These are phyloP conservation scores for Emydura subglobosa DNA, from an alignment of 2,113 vertebrate genomes.

Conservation along the genomic window DNA sequence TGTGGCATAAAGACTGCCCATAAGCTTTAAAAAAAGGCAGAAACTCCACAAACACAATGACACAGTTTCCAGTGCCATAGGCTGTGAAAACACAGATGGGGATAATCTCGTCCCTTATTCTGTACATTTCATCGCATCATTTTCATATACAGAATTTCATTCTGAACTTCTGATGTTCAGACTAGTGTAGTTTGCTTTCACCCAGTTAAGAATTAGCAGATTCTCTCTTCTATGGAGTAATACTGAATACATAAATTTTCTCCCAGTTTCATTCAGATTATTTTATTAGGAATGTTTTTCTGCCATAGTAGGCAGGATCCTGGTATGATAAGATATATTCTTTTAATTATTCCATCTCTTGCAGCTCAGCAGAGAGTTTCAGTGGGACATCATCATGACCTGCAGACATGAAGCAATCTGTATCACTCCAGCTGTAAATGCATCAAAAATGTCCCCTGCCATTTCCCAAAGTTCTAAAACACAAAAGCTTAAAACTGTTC, in stretches of 20 bases:
- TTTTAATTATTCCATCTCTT: constrained; percentile 41
- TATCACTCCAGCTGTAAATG: neutral
- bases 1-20: neutral
- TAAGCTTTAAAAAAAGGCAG: neutral
- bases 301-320: constrained; percentile 13
- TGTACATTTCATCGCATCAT: neutral
- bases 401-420: constrained; percentile 35
- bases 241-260: neutral
- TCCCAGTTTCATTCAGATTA: constrained; percentile 13
- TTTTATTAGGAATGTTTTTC: constrained; percentile 34
- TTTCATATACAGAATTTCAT: constrained; percentile 9
- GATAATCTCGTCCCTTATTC: neutral
- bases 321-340: constrained; percentile 53
- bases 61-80: neutral
- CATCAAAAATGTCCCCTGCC: neutral
- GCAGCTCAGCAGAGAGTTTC: neutral
- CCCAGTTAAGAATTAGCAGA: neutral
- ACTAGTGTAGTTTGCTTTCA: neutral
- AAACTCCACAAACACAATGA: neutral
- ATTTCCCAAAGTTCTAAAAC: neutral
- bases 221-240: neutral
- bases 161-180: constrained; percentile 9
- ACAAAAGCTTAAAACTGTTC: neutral
- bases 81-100: neutral
- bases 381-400: neutral